Evolutionary conservation across 1,140 invertebrate species (phyloP), one percentile per base, ranked within the genome.

Genomic region (Calephelis nemesis): DNA sequence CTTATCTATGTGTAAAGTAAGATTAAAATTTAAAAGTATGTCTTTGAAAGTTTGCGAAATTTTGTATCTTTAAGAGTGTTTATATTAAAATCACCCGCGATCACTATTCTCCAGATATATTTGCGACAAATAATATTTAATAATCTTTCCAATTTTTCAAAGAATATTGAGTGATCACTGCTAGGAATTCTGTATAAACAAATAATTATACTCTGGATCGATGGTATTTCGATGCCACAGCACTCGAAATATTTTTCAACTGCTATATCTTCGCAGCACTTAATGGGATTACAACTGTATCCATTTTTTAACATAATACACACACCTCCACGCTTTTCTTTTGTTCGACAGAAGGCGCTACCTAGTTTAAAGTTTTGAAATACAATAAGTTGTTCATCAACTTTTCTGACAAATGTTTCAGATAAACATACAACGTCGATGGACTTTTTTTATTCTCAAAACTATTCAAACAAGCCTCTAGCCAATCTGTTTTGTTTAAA

Each of bases 251-350:
- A 58, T 30, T 58, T 58, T 58, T 58, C 54, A 7, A n/a, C 19
- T 12, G 54, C 54, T 12, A 30, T 58, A 58, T 58, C 30, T 5
- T 39, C 54, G 30, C 54, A 58, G 5, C 11, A 19, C 1, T 30
- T 58, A 4, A 58, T 8, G 5, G 30, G 30, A 39, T 58, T 58
- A 40, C 12, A 58, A 12, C 11, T 10, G 30, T 58, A 58, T 11
- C 30, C 11, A 58, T 58, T 58, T 40, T 30, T 58, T 12, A 58
- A 11, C 54, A 58, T 58, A 30, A 58, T 58, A 58, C 54, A 58
- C 19, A 58, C 54, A 58, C 54, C 54, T 5, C 54, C 54, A 40
- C 54, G 54, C 30, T 58, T 58, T 39, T 58, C 54, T 2, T 30
- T 58, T 12, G 0, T 6, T 40, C 54, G 30, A 58, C 54, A 58